Percentiles rank a stretch among this genome's conserved stretches.
Conservation (phyloP, 1,140 invertebrate genomes). For the Phocides pigmalion region DNA sequence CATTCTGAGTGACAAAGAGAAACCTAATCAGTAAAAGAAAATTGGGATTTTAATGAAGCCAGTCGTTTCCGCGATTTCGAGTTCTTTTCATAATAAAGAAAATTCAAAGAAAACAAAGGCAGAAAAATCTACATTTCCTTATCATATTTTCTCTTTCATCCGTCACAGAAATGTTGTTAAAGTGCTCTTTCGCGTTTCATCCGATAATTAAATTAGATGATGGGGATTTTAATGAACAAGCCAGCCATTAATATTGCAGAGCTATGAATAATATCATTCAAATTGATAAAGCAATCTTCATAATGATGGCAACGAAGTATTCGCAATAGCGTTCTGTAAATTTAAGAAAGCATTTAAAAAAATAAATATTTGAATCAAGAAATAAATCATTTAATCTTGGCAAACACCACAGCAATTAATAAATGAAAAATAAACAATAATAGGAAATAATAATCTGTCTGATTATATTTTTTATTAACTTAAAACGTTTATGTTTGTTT, state of each 20-base stretch:
- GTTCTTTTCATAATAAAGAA: constrained; percentile 8
- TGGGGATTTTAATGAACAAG: constrained; percentile 7
- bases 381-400: too few species aligned
- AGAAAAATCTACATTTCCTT: constrained; percentile 13
- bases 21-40: constrained; percentile 14
- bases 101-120: constrained; percentile 7
- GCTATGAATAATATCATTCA: too few species aligned
- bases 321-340: too few species aligned
- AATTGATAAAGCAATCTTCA: too few species aligned
- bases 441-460: too few species aligned
- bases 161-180: constrained; percentile 4
- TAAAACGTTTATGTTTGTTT: too few species aligned
- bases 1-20: constrained; percentile 6
- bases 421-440: too few species aligned
- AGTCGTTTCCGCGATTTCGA: neutral
- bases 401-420: too few species aligned
- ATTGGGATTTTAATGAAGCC: constrained; percentile 23
- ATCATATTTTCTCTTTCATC: constrained; percentile 21
- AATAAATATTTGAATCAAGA: too few species aligned
- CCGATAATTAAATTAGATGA: constrained; percentile 5
- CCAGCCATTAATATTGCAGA: neutral
- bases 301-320: too few species aligned
- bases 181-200: constrained; percentile 10
- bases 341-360: too few species aligned
- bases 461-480: too few species aligned